Percentiles rank a stretch among this genome's conserved stretches.
phyloP scores from a whole-genome alignment of 2,113 vertebrate genomes.

The Columba janthina region DNA sequence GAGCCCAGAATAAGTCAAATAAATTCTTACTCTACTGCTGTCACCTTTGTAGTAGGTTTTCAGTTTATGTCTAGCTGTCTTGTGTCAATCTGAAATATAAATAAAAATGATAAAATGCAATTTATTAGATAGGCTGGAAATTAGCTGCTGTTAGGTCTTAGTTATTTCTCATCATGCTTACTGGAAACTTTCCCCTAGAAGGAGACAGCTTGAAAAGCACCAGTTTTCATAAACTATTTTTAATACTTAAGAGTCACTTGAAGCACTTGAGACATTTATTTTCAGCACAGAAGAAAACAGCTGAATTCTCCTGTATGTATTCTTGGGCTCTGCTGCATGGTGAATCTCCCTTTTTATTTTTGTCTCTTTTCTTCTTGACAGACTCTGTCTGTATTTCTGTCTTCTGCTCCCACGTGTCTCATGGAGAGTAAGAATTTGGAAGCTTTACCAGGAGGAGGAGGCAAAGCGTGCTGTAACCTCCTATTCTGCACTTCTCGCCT shows the following conservation, averaged over 20 bases:
- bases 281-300: conserved; percentile 1
- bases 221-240: conserved; percentile 48
- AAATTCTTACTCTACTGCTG: not conserved
- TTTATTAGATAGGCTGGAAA: conserved; percentile 4
- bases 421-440: not conserved
- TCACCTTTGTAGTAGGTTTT: not conserved
- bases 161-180: not conserved
- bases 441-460: not conserved
- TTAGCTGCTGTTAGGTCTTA: not conserved
- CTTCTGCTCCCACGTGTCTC: not conserved
- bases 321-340: not conserved
- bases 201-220: conserved; percentile 35
- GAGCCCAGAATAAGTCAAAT: not conserved
- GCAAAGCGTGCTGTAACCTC: not conserved
- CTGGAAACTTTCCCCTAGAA: conserved; percentile 47
- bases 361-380: not conserved
- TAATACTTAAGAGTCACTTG: conserved; percentile 41
- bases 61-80: not conserved
- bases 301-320: not conserved
- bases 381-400: not conserved
- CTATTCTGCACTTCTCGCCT: not conserved
- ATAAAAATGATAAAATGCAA: not conserved
- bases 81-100: not conserved
- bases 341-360: not conserved
- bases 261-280: conserved; percentile 10